Conservation (phyloP, 2,797 vertebrate species). For the Gastrophryne carolinensis region DNA sequence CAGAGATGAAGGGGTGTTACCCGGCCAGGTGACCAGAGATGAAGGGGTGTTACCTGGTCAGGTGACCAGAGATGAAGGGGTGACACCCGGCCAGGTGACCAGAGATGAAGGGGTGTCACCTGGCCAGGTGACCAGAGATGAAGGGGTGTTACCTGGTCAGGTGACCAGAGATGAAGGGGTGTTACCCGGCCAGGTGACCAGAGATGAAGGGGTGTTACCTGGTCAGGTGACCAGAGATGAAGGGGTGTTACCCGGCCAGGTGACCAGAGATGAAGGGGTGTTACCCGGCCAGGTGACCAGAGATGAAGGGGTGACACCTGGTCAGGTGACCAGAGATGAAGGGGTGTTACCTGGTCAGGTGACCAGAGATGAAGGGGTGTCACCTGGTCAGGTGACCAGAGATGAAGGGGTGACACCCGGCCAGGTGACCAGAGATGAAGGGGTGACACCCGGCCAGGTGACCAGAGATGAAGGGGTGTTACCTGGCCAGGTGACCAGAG, state of each 20-base stretch:
- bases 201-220: neutral
- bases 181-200: neutral
- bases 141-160: neutral
- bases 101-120: neutral
- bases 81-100: neutral
- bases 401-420: neutral
- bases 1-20: neutral
- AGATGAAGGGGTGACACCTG: too few species aligned
- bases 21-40: neutral
- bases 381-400: neutral
- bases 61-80: neutral
- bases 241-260: slow-evolving; percentile 61
- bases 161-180: neutral
- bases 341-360: too few species aligned
- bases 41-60: neutral
- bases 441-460: neutral
- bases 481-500: neutral
- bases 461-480: too few species aligned
- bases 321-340: neutral
- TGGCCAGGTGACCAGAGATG: too few species aligned
- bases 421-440: too few species aligned
- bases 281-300: too few species aligned
- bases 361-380: neutral
- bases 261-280: too few species aligned
- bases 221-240: neutral